These are phyloP conservation scores for Stomatorhinus ivindoensis DNA, from an alignment of 2,113 vertebrate species.

Conservation along the genomic window DNA sequence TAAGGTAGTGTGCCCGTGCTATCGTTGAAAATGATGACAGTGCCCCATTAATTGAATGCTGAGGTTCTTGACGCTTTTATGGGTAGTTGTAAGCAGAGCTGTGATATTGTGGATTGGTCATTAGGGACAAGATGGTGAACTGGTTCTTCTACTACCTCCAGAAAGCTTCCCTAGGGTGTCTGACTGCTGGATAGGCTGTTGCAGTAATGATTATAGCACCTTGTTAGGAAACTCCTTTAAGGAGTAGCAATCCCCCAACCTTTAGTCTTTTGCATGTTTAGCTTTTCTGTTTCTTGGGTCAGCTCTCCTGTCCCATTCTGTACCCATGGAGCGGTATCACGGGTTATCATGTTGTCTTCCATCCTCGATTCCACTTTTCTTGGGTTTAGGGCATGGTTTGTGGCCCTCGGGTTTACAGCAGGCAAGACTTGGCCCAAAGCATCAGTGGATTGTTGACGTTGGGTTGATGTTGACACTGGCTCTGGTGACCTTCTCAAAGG, in stretches of 20 bases:
- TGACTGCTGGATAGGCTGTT: background rate
- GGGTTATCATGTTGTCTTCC: background rate
- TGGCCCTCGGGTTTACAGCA: background rate
- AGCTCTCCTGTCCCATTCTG: background rate
- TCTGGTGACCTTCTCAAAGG: background rate
- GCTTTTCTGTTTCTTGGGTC: background rate
- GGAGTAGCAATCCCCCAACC: background rate
- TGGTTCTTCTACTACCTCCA: background rate
- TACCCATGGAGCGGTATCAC: background rate
- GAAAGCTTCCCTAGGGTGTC: background rate
- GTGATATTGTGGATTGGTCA: background rate
- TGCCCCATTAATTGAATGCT: background rate
- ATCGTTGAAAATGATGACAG: background rate
- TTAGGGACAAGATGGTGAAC: background rate
- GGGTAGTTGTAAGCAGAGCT: background rate
- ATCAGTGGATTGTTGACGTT: background rate
- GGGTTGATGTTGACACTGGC: background rate
- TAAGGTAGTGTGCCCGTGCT: background rate
- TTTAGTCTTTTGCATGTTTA: background rate
- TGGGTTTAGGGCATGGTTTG: background rate
- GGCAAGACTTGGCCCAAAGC: background rate
- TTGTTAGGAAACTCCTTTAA: background rate
- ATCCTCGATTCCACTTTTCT: background rate
- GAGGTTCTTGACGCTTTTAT: background rate
- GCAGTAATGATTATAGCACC: slow-evolving; percentile 2